A percentile compares a stretch with the other conserved stretches of the same genome.
These are phyloP conservation scores for Cyprinus carpio DNA, from an alignment of 2,113 vertebrate species.

Conservation along the genomic window DNA sequence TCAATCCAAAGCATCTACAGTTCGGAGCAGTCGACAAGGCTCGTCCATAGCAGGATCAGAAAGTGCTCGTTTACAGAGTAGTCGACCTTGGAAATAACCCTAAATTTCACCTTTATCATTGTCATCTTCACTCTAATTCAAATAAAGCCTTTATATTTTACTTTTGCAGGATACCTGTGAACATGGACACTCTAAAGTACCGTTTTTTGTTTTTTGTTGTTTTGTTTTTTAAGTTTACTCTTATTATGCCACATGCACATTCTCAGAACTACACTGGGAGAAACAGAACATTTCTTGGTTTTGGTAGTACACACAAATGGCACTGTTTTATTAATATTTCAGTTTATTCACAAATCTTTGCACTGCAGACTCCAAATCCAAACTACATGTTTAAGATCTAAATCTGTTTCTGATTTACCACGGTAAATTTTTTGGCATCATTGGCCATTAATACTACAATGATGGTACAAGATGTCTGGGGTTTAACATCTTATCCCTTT, in stretches of 20 bases:
- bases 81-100: slow-evolving; percentile 86
- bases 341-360: not conserved
- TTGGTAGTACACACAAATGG: not conserved
- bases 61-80: slow-evolving; percentile 66
- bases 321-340: not conserved
- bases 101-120: not conserved
- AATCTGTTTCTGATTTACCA: not conserved
- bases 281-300: not conserved
- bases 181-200: not conserved
- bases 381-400: not conserved
- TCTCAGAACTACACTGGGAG: not conserved
- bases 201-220: not conserved
- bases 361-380: not conserved
- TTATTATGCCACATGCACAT: slow-evolving; percentile 13
- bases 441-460: not conserved
- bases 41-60: slow-evolving; percentile 56
- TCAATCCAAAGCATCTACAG: slow-evolving; percentile 66
- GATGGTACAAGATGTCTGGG: not conserved
- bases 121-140: slow-evolving; percentile 35
- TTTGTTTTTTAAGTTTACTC: not conserved
- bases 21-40: slow-evolving; percentile 68
- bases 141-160: slow-evolving; percentile 30
- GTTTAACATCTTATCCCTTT: not conserved
- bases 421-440: not conserved
- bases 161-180: slow-evolving; percentile 12